Conservation (phyloP, 2,888 invertebrate genomes). For the Thereva nobilitata region DNA sequence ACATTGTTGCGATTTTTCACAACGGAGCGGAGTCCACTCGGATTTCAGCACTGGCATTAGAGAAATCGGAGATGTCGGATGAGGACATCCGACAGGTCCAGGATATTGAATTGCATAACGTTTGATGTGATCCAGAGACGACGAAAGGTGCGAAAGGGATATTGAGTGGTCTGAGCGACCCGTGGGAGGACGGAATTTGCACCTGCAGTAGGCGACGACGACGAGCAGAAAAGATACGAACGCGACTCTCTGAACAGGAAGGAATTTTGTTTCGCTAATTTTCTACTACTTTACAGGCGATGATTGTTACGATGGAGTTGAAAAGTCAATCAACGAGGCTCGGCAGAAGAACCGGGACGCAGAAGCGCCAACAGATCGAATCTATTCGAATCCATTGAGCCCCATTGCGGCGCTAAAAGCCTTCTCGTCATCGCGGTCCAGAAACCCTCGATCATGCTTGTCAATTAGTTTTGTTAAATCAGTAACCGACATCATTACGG, state of each 20-base stretch:
- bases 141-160: too few species aligned
- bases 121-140: too few species aligned
- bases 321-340: background rate
- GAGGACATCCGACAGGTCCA: too few species aligned
- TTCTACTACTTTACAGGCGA: background rate
- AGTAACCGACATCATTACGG: conserved; percentile 31
- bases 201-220: too few species aligned
- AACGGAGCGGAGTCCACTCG: background rate
- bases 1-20: conserved; percentile 34
- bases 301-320: background rate
- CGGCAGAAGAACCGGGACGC: background rate
- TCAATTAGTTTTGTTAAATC: conserved; percentile 42
- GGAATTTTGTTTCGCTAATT: too few species aligned
- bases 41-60: background rate
- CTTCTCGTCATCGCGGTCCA: background rate
- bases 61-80: background rate
- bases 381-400: background rate
- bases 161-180: too few species aligned
- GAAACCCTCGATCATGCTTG: conserved; percentile 29
- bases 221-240: too few species aligned
- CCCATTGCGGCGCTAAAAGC: conserved; percentile 10
- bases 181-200: too few species aligned
- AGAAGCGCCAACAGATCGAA: background rate
- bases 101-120: too few species aligned
- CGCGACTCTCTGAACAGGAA: too few species aligned